A percentile compares a stretch with the other conserved stretches of the same genome.
These are phyloP conservation scores for Vulpes ferrilata DNA, from an alignment of 2,113 vertebrate species.

Conservation along the genomic window DNA sequence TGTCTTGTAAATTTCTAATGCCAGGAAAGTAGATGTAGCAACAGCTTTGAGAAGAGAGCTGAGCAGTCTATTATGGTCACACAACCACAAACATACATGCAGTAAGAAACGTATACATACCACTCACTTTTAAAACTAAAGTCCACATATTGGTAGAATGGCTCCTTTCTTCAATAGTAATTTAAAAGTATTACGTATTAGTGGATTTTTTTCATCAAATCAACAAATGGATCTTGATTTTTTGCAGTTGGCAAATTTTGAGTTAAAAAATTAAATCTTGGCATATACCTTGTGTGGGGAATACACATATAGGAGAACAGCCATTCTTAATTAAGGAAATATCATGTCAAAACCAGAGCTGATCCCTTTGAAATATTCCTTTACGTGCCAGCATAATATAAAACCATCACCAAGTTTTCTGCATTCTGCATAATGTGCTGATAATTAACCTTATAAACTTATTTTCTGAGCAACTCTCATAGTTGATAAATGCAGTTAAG, in stretches of 20 bases:
- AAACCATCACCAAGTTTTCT: conserved; percentile 43
- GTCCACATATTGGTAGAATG: not conserved
- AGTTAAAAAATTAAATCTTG: not conserved
- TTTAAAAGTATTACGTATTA: not conserved
- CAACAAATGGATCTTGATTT: not conserved
- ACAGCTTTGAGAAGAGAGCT: not conserved
- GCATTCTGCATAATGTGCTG: conserved; percentile 66
- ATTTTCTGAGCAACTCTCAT: conserved; percentile 74
- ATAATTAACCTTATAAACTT: conserved; percentile 80
- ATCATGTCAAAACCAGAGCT: conserved; percentile 48
- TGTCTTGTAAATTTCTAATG: not conserved
- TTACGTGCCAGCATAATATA: conserved; percentile 35
- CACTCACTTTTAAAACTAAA: conserved; percentile 42
- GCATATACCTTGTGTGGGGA: not conserved
- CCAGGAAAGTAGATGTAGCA: not conserved
- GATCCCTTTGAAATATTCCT: conserved; percentile 9
- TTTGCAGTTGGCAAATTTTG: not conserved
- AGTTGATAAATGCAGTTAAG: conserved; percentile 77
- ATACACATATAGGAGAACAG: not conserved
- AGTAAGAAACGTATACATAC: not conserved
- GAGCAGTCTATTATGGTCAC: not conserved
- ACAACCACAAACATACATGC: not conserved
- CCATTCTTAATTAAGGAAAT: conserved; percentile 67
- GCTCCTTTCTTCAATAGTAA: not conserved
- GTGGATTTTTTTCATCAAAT: not conserved